Conservation (phyloP, 2,888 invertebrate species). For the Andrena haemorrhoa region DNA sequence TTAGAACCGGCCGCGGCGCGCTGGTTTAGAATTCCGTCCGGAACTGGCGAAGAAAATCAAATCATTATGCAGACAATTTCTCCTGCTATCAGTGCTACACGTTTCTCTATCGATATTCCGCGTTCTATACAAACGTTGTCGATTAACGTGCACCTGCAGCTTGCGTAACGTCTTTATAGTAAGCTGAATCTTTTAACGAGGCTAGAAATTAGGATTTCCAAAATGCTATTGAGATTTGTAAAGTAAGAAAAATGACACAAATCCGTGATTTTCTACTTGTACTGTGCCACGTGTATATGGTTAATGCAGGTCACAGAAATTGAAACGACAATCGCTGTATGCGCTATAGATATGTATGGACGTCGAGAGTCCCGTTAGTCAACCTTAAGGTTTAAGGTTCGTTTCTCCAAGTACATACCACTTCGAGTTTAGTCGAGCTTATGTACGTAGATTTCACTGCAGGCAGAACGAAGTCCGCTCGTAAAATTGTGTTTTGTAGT, state of each 20-base stretch:
- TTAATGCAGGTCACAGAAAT: slow-evolving; percentile 50
- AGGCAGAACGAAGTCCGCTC: not conserved
- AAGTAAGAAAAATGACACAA: not conserved
- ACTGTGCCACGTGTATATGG: not conserved
- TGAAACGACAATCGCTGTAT: slow-evolving; percentile 62
- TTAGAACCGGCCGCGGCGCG: not conserved
- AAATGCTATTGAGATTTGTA: not conserved
- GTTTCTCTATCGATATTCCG: not conserved
- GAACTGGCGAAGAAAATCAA: slow-evolving; percentile 3
- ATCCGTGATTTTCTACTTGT: not conserved
- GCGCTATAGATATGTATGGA: slow-evolving; percentile 64
- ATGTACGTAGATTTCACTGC: not conserved
- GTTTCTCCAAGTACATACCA: slow-evolving; percentile 55
- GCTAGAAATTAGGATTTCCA: not conserved
- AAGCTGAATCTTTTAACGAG: not conserved
- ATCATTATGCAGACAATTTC: slow-evolving; percentile 16
- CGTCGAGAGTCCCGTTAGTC: slow-evolving; percentile 78
- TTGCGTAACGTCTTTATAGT: not conserved
- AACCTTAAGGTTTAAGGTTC: slow-evolving; percentile 80
- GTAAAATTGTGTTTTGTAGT: not conserved
- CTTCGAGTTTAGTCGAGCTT: slow-evolving; percentile 34
- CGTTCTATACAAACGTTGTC: not conserved
- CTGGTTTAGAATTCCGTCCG: not conserved
- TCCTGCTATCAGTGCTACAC: not conserved
- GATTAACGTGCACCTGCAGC: not conserved